Evolutionary conservation across 2,113 vertebrate genomes (phyloP).

Genomic region (Tupaia chinensis): DNA sequence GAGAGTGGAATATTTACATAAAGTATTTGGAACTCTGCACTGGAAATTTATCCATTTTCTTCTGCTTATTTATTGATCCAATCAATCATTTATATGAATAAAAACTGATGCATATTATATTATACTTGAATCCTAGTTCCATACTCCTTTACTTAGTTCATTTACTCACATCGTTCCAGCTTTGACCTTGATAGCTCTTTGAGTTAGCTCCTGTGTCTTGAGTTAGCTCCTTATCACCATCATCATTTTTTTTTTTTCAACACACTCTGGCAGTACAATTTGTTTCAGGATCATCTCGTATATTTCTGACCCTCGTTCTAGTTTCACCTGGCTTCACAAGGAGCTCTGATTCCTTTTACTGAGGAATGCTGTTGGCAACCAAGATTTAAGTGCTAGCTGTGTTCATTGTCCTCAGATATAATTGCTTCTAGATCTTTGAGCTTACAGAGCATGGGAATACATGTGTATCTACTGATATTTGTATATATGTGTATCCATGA

Average conservation of each 20-base stretch:
- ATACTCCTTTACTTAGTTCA: background rate
- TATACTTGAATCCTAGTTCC: background rate
- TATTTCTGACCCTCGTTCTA: background rate
- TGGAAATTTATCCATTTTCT: background rate
- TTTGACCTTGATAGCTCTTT: background rate
- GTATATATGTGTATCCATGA: background rate
- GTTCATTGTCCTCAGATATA: background rate
- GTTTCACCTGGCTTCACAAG: background rate
- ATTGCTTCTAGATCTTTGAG: background rate
- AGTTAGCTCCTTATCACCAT: background rate
- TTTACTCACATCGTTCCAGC: background rate
- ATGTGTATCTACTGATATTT: background rate
- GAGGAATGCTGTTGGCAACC: background rate
- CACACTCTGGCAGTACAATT: background rate
- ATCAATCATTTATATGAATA: background rate
- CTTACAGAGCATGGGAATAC: background rate
- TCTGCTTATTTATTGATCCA: background rate
- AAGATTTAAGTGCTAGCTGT: background rate
- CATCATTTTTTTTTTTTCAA: background rate
- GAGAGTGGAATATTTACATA: background rate
- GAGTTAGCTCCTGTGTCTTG: background rate
- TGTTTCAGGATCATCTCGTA: background rate
- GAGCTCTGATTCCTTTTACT: background rate
- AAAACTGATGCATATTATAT: background rate
- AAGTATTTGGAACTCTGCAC: background rate